A percentile compares a stretch with the other conserved stretches of the same genome.
Evolutionary conservation across 2,888 invertebrate species (phyloP).

Genomic region (Hydrotaea cyrtoneurina): DNA sequence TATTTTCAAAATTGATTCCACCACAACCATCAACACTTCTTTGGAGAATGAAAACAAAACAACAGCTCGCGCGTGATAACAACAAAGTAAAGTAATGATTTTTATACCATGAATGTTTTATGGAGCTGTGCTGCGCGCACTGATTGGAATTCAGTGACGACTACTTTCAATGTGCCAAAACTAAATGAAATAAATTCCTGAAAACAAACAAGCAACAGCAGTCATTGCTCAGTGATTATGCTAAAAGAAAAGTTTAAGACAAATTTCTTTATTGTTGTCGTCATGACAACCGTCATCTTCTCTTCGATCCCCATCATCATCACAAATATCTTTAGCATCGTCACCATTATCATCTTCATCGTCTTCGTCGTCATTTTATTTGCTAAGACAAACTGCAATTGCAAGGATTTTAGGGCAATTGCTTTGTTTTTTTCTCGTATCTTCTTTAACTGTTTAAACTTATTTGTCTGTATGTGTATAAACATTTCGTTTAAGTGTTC

Average conservation of each 20-base stretch:
- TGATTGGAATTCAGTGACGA: background rate
- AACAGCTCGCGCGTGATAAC: too few relatives aligned
- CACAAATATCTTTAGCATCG: background rate
- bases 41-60: too few relatives aligned
- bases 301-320: background rate
- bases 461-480: background rate
- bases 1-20: background rate
- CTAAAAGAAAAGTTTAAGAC: background rate
- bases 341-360: background rate
- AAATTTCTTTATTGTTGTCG: background rate
- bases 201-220: background rate
- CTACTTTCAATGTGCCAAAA: background rate
- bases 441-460: background rate
- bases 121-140: background rate
- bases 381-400: background rate
- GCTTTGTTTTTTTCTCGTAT: background rate
- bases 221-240: background rate
- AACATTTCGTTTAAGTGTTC: background rate
- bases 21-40: background rate
- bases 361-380: background rate
- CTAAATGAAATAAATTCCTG: background rate
- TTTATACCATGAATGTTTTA: background rate
- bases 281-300: background rate
- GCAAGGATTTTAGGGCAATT: background rate
- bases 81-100: background rate